phyloP scores from a whole-genome alignment of 2,113 vertebrate genomes.

The Pedionomus torquatus region DNA sequence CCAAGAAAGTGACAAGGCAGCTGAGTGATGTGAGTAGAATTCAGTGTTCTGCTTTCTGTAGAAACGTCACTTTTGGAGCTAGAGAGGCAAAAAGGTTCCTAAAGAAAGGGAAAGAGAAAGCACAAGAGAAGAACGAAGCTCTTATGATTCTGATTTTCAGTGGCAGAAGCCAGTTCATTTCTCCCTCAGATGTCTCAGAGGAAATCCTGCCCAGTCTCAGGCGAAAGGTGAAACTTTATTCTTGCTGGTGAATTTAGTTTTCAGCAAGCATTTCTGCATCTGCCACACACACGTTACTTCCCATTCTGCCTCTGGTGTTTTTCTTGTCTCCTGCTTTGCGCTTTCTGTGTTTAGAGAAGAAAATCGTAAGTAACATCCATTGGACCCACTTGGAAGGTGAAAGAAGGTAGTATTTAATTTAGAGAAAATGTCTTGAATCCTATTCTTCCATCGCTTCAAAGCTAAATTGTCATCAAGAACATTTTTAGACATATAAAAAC shows the following conservation, averaged over 20 bases:
- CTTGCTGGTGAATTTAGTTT: not conserved
- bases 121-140: not conserved
- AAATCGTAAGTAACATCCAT: not conserved
- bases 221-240: not conserved
- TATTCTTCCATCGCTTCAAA: not conserved
- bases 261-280: not conserved
- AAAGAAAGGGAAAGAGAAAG: not conserved
- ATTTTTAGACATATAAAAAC: not conserved
- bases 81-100: not conserved
- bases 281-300: not conserved
- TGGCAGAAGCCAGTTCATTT: not conserved
- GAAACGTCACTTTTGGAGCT: not conserved
- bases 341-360: not conserved
- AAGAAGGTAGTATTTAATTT: not conserved
- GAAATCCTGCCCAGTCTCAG: not conserved
- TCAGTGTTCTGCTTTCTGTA: not conserved
- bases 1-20: constrained; percentile 87
- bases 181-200: not conserved
- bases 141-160: not conserved
- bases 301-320: not conserved
- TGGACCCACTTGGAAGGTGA: not conserved
- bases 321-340: not conserved
- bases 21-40: constrained; percentile 89
- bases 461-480: not conserved
- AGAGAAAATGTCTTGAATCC: not conserved